A percentile compares a stretch with the other conserved stretches of the same genome.
These are phyloP conservation scores for Megalopta genalis DNA, from an alignment of 1,140 invertebrate species.

Conservation along the genomic window DNA sequence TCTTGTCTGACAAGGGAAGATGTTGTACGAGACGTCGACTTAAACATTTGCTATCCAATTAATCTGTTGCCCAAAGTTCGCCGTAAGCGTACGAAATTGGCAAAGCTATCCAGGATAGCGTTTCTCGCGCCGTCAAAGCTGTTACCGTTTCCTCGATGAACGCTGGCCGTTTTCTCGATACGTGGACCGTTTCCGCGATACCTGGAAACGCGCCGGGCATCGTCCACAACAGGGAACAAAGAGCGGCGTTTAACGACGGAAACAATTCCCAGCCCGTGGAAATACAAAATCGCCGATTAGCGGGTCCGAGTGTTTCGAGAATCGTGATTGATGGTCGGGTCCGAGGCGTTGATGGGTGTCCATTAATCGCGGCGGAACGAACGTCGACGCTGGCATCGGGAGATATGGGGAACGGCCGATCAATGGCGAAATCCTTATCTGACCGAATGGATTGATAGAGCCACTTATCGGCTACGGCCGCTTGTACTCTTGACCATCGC, in stretches of 20 bases:
- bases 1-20: too few species aligned
- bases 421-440: conserved; percentile 75
- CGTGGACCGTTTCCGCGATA: not conserved
- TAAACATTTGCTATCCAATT: too few species aligned
- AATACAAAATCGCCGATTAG: conserved; percentile 65
- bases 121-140: not conserved
- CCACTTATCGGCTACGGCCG: conserved; percentile 71
- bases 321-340: conserved; percentile 73
- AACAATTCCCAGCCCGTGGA: conserved; percentile 54
- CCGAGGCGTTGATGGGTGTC: conserved; percentile 74
- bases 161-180: not conserved
- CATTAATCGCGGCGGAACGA: conserved; percentile 76
- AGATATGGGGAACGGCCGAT: conserved; percentile 68
- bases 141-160: not conserved
- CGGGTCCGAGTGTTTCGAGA: conserved; percentile 60
- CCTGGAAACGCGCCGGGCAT: not conserved
- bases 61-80: too few species aligned
- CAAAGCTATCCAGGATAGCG: too few species aligned
- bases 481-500: conserved; percentile 60
- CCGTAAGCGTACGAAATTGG: too few species aligned
- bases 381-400: conserved; percentile 48
- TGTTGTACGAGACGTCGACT: too few species aligned
- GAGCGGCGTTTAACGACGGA: conserved; percentile 40
- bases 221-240: conserved; percentile 5
- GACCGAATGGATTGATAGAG: conserved; percentile 74